Conservation (phyloP, 2,888 invertebrate genomes). For the Perdita meconis region DNA sequence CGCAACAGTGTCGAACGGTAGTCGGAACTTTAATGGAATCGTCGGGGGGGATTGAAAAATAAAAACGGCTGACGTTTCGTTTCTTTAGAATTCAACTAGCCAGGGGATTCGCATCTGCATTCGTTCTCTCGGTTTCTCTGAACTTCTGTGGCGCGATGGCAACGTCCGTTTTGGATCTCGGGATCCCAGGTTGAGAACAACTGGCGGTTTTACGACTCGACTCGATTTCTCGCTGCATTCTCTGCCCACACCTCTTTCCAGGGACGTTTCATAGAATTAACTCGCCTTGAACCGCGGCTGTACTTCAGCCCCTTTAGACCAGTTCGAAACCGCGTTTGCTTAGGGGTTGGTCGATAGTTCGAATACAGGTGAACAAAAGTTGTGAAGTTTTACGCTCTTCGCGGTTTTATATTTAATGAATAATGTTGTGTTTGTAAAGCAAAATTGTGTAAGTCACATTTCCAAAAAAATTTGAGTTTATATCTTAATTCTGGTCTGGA, state of each 20-base stretch:
- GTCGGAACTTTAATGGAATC: not conserved
- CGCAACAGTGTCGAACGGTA: not conserved
- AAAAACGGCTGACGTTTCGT: not conserved
- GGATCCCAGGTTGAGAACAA: slow-evolving; percentile 11
- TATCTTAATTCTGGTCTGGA: too few relatives aligned
- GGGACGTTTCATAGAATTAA: slow-evolving; percentile 48
- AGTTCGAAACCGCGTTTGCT: slow-evolving; percentile 31
- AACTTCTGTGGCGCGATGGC: not conserved
- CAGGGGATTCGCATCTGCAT: not conserved
- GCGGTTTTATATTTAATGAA: too few relatives aligned
- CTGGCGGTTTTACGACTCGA: slow-evolving; percentile 47
- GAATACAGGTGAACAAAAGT: slow-evolving; percentile 29
- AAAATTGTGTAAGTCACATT: too few relatives aligned
- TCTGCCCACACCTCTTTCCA: slow-evolving; percentile 29
- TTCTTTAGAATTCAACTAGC: not conserved
- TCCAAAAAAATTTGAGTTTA: too few relatives aligned
- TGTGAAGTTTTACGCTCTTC: not conserved
- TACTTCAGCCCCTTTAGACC: slow-evolving; percentile 43
- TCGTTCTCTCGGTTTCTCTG: not conserved
- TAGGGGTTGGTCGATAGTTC: not conserved
- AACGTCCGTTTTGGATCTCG: not conserved
- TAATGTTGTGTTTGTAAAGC: too few relatives aligned
- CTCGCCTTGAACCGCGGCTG: slow-evolving; percentile 38
- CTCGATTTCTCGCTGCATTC: slow-evolving; percentile 42
- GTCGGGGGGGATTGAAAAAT: not conserved